Conservation (phyloP, 2,888 invertebrate species). For the Cryptocephalus primarius region DNA sequence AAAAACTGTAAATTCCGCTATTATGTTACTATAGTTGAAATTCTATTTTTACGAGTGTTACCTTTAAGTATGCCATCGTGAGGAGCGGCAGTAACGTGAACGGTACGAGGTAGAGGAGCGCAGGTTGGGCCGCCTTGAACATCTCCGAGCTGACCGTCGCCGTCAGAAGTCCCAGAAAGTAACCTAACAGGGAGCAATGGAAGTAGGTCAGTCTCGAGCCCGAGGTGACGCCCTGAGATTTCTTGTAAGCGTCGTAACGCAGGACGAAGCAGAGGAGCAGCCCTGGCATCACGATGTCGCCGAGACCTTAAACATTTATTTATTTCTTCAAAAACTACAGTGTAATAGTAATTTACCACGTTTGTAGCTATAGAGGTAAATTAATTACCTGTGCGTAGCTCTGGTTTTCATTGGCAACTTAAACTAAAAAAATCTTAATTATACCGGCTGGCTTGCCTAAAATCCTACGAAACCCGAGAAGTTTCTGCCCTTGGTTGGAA, state of each 20-base stretch:
- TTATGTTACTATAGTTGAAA: too few species aligned
- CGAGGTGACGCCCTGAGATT: conserved; percentile 53
- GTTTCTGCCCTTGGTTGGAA: too few species aligned
- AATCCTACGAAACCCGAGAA: too few species aligned
- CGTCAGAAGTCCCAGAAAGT: conserved; percentile 91
- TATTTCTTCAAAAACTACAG: not conserved
- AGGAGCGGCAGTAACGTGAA: conserved; percentile 92
- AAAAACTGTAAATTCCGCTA: too few species aligned
- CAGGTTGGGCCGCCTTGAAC: conserved; percentile 97
- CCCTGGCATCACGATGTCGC: conserved; percentile 92
- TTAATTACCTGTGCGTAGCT: too few species aligned
- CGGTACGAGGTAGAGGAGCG: conserved; percentile 92
- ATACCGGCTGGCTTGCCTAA: too few species aligned
- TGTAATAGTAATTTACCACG: too few species aligned
- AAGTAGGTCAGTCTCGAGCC: conserved; percentile 78
- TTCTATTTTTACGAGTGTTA: conserved; percentile 31
- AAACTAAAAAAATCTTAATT: too few species aligned
- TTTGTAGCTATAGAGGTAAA: too few species aligned
- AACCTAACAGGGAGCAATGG: conserved; percentile 94
- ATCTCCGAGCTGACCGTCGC: conserved; percentile 96
- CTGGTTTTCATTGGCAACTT: too few species aligned
- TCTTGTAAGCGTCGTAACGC: conserved; percentile 95
- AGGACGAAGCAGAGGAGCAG: conserved; percentile 89
- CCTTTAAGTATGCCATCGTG: conserved; percentile 97
- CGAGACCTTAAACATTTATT: conserved; percentile 43